Conservation (phyloP, 2,113 vertebrate species). For the Campylomormyrus tamandua region DNA sequence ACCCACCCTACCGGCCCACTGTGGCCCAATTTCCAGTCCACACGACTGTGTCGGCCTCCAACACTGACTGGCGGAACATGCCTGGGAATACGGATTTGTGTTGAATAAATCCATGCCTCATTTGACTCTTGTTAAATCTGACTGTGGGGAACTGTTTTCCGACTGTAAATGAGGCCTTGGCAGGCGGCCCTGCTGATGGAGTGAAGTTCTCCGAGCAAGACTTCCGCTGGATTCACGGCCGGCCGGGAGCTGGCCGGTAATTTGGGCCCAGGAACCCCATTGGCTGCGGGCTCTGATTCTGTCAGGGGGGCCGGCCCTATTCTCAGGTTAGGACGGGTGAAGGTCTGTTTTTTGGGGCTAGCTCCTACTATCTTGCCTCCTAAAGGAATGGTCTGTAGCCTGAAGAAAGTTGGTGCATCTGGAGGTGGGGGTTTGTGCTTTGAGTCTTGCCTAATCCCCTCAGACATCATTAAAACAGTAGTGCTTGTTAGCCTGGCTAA, state of each 20-base stretch:
- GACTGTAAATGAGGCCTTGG: constrained; percentile 15
- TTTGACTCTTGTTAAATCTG: constrained; percentile 17
- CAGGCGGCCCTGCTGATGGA: neutral
- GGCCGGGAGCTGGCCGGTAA: neutral
- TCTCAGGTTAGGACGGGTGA: neutral
- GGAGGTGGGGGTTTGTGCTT: neutral
- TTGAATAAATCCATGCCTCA: constrained; percentile 17
- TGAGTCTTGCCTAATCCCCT: neutral
- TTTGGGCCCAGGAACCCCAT: neutral
- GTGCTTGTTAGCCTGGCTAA: neutral
- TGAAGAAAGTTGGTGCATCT: neutral
- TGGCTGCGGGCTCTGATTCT: neutral
- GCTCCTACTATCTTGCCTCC: neutral
- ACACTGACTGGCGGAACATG: constrained; percentile 8
- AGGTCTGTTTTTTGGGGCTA: neutral
- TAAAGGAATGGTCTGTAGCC: neutral
- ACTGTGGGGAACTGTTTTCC: constrained; percentile 15
- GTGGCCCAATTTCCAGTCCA: constrained; percentile 1
- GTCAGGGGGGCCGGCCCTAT: neutral
- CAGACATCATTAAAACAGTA: constrained; percentile 5
- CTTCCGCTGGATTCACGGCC: neutral
- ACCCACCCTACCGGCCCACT: neutral
- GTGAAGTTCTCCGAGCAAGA: constrained; percentile 2
- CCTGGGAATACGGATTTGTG: constrained; percentile 14
- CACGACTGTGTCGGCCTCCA: neutral